These are phyloP conservation scores for Alosa alosa DNA, from an alignment of 2,113 vertebrate genomes.

Conservation along the genomic window DNA sequence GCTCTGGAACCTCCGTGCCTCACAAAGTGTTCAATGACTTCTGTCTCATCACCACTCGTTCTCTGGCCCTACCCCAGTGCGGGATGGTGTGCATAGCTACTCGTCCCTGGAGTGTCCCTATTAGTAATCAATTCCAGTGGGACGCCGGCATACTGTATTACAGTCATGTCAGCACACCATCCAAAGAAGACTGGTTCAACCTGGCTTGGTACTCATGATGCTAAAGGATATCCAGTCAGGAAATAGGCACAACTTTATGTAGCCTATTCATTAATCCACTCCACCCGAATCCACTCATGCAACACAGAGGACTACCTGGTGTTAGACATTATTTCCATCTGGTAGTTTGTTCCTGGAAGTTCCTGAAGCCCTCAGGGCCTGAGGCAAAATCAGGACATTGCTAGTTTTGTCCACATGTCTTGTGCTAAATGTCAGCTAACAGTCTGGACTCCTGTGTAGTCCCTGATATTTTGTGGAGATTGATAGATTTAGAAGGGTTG, in stretches of 20 bases:
- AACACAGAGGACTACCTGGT: neutral
- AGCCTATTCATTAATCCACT: neutral
- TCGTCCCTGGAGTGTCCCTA: neutral
- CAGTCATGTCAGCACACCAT: neutral
- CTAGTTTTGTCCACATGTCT: neutral
- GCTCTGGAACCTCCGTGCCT: neutral
- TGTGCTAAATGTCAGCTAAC: neutral
- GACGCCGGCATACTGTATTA: neutral
- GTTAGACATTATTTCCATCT: too few relatives aligned
- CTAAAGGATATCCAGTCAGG: neutral
- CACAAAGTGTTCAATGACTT: neutral
- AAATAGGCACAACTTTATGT: neutral
- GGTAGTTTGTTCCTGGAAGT: neutral
- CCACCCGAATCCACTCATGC: neutral
- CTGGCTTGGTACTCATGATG: neutral
- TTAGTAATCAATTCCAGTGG: neutral
- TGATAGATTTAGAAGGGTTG: neutral
- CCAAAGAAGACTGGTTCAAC: neutral
- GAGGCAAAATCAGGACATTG: neutral
- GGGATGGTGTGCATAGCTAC: neutral
- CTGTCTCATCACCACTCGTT: neutral
- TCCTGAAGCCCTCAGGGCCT: neutral
- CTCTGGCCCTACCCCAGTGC: neutral
- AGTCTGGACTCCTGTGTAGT: neutral
- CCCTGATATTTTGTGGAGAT: neutral